A percentile compares a stretch with the other conserved stretches of the same genome.
These are phyloP conservation scores for Eonycteris spelaea DNA, from an alignment of 2,113 vertebrate genomes.

Conservation along the genomic window DNA sequence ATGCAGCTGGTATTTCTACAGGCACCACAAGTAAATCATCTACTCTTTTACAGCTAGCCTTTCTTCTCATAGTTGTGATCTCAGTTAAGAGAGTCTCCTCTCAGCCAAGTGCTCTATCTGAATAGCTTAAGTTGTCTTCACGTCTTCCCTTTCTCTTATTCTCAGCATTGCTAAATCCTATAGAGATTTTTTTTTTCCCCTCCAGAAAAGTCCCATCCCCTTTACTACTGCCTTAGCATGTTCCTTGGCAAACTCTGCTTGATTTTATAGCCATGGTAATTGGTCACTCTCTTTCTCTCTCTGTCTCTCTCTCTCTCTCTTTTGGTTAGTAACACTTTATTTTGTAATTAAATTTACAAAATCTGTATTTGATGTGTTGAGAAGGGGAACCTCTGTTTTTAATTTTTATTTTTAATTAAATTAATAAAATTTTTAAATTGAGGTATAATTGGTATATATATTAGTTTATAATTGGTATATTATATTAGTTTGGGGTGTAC, in stretches of 20 bases:
- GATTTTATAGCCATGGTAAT: background rate
- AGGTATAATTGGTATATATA: background rate
- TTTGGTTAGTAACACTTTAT: background rate
- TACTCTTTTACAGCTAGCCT: background rate
- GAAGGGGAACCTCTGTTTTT: background rate
- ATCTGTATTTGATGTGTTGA: background rate
- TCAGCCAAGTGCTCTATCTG: background rate
- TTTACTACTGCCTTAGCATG: background rate
- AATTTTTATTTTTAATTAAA: background rate
- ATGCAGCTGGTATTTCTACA: background rate
- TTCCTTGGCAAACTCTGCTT: background rate
- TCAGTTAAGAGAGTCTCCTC: background rate
- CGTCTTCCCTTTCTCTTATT: background rate
- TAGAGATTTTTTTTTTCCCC: background rate
- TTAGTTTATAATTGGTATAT: background rate
- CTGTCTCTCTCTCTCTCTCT: background rate
- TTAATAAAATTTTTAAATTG: background rate
- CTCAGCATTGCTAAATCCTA: background rate
- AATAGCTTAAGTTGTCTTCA: background rate
- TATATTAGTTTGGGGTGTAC: background rate
- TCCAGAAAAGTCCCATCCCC: background rate
- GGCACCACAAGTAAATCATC: background rate
- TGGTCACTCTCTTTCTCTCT: background rate
- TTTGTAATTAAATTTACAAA: background rate
- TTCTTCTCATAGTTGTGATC: background rate